Base-by-base conservation (phyloP, 2,113 vertebrate genomes). In the Hystrix brachyura region DNA sequence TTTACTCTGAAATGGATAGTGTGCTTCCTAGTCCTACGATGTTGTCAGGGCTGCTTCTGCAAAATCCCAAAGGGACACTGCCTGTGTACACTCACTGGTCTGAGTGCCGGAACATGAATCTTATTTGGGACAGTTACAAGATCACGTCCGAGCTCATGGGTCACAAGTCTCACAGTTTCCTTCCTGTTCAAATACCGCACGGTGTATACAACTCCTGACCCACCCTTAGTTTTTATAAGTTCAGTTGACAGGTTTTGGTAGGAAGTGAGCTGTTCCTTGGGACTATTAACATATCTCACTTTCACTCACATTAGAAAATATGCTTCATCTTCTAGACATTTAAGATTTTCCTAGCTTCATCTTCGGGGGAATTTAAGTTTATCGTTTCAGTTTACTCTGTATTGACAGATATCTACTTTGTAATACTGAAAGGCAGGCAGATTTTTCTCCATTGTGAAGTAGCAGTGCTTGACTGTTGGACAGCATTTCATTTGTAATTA, bases 1-100 rank as follows among this genome's bases (percentile, higher is more conserved):
- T 34, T 60, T 43, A n/a, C 53, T 91, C 57, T 43, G 57, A 64
- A 57, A 34, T 21, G 46, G n/a, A 34, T 1, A 62, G 1, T 0
- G 0, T 12, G 12, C 19, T 79, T 89, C 69, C 6, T 25, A 4
- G 10, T 82, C 82, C 46, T 43, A 15, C 0, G 1, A n/a, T 59
- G 51, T 78, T 17, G 11, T 74, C 29, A 38, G 51, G 46, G 6
- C 53, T 59, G n/a, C 19, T 74, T 29, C 0, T 2, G 51, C 4
- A 27, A 48, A 27, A 46, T 53, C 51, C 29, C 12, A n/a, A 9
- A 17, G 32, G 18, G 48, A 53, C 43, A 55, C 21, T 34, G 17
- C 19, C 43, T 15, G 18, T 1, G 1, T 3, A 1, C 12, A 34
- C 0, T 7, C 17, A 1, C 29, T 0, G 19, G 62, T 9, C 7